Percentiles rank a stretch among this genome's conserved stretches.
phyloP scores from a whole-genome alignment of 1,140 invertebrate genomes.

The Bombus balteatus region DNA sequence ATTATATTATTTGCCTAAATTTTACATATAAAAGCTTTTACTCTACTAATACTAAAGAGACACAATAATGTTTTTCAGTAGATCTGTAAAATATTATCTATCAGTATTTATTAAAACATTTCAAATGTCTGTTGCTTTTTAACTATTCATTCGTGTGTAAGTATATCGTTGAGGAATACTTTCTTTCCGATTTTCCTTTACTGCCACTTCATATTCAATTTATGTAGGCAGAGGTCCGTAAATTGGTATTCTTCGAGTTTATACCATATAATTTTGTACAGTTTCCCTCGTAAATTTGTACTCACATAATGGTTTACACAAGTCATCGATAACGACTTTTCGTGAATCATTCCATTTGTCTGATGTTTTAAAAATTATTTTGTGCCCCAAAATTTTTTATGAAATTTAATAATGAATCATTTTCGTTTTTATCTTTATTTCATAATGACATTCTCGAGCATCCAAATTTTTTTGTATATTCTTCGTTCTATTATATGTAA shows the following conservation, averaged over 20 bases:
- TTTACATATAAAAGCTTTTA: neutral
- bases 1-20: neutral
- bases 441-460: neutral
- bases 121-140: neutral
- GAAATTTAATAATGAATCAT: conserved; percentile 3
- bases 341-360: neutral
- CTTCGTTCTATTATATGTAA: too few relatives aligned
- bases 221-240: conserved; percentile 2
- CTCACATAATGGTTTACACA: neutral
- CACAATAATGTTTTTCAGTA: neutral
- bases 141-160: neutral
- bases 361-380: neutral
- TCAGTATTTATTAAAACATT: neutral
- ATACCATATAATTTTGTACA: conserved; percentile 24
- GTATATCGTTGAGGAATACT: neutral
- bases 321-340: conserved; percentile 5
- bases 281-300: conserved; percentile 11
- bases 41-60: neutral
- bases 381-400: neutral
- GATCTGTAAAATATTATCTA: neutral
- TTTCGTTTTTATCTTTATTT: neutral
- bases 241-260: conserved; percentile 20
- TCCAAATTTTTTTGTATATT: neutral
- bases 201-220: conserved; percentile 5
- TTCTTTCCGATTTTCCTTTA: neutral